Percentiles rank a stretch among this genome's conserved stretches.
Evolutionary conservation across 2,113 vertebrate species (phyloP).

Genomic region (Anguilla rostrata): DNA sequence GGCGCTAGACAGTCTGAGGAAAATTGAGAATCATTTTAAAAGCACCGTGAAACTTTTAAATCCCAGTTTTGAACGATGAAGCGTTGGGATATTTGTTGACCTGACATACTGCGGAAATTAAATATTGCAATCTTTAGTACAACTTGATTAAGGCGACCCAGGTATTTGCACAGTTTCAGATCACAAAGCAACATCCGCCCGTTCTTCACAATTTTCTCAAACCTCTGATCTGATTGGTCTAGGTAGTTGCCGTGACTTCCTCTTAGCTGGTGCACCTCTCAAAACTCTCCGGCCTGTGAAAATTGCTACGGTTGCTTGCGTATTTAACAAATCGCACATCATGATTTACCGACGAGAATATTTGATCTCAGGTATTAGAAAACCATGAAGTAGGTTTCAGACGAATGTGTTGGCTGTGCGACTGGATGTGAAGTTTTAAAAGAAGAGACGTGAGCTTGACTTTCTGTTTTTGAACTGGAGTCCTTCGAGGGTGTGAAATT

Average conservation of each 20-base stretch:
- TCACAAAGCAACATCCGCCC: not conserved
- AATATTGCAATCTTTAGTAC: not conserved
- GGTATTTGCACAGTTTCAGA: not conserved
- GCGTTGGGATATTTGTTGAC: not conserved
- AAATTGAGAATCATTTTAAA: not conserved
- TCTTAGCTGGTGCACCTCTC: not conserved
- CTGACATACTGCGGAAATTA: not conserved
- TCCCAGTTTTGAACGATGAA: not conserved
- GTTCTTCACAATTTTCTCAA: not conserved
- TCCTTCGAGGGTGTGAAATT: too few relatives aligned
- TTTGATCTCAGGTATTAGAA: too few relatives aligned
- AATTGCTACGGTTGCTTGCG: not conserved
- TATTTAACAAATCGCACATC: not conserved
- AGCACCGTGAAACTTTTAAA: not conserved
- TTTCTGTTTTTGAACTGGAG: not conserved
- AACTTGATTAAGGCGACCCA: not conserved
- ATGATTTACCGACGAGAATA: too few relatives aligned
- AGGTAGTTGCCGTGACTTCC: not conserved
- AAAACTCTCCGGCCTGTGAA: not conserved
- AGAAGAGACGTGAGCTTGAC: too few relatives aligned
- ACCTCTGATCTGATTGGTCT: not conserved
- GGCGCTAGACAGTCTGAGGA: not conserved
- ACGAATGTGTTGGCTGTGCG: too few relatives aligned
- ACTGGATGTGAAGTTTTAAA: too few relatives aligned
- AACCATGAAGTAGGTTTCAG: too few relatives aligned